Conservation (phyloP, 2,797 vertebrate genomes). For the Sebastes miniatus region DNA sequence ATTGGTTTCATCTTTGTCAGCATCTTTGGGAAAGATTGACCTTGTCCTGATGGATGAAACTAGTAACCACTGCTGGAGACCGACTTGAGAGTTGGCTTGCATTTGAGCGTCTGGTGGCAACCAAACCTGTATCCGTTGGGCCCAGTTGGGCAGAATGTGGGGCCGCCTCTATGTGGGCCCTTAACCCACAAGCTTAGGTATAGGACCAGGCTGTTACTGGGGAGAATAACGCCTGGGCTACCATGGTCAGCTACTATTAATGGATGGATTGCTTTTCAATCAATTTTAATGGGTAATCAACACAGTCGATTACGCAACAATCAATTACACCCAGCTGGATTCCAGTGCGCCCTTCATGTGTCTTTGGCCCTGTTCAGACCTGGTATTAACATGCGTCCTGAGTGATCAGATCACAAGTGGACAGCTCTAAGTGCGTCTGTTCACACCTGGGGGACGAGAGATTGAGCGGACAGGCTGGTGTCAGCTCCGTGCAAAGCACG, state of each 20-base stretch:
- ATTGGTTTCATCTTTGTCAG: background rate
- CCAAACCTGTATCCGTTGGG: background rate
- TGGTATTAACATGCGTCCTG: too few species aligned
- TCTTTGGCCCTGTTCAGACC: background rate
- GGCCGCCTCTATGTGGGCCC: background rate
- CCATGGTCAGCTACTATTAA: background rate
- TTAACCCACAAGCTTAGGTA: background rate
- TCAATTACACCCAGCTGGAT: background rate
- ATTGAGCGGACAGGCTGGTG: too few species aligned
- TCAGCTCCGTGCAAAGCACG: too few species aligned
- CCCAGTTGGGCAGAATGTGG: background rate
- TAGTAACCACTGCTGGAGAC: background rate
- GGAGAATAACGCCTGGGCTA: background rate
- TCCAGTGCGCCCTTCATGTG: background rate
- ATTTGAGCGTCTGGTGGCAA: background rate
- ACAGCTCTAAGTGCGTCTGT: too few species aligned
- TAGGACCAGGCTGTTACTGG: background rate
- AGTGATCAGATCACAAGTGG: too few species aligned
- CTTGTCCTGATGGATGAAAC: background rate
- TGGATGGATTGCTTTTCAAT: constrained; percentile 16
- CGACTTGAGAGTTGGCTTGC: background rate
- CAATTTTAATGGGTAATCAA: constrained; percentile 3
- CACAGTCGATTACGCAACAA: background rate
- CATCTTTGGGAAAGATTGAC: background rate
- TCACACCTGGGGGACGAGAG: too few species aligned